Conservation (phyloP, 2,888 invertebrate species). For the Macaria notata region DNA sequence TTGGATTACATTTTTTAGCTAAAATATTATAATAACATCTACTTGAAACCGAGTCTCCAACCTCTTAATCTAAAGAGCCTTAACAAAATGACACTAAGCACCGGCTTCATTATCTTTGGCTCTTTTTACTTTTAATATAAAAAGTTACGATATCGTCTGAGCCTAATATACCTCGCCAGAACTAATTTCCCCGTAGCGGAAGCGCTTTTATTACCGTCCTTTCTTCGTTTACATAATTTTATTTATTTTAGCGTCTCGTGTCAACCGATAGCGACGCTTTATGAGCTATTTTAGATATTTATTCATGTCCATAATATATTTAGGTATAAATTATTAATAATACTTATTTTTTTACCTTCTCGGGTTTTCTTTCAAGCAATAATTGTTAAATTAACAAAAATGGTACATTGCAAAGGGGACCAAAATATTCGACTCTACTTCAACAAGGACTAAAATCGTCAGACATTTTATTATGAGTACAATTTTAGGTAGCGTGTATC, state of each 20-base stretch:
- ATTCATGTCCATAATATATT: conserved; percentile 16
- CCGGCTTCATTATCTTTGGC: conserved; percentile 19
- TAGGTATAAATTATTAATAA: not conserved
- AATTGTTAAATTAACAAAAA: too few relatives aligned
- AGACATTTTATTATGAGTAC: too few relatives aligned
- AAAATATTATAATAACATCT: too few relatives aligned
- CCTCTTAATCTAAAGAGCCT: not conserved
- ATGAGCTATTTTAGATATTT: conserved; percentile 29
- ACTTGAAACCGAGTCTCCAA: too few relatives aligned
- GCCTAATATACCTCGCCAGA: conserved; percentile 10
- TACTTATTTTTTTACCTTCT: too few relatives aligned
- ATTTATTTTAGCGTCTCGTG: conserved; percentile 32
- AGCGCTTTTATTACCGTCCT: conserved; percentile 27
- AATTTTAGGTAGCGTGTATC: too few relatives aligned
- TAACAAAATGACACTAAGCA: conserved; percentile 6
- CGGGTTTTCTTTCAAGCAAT: too few relatives aligned
- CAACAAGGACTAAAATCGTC: too few relatives aligned
- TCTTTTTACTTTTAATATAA: conserved; percentile 22
- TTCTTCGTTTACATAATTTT: conserved; percentile 35
- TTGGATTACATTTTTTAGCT: too few relatives aligned
- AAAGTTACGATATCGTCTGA: conserved; percentile 21
- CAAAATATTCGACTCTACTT: too few relatives aligned
- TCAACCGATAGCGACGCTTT: conserved; percentile 29
- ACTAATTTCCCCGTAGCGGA: conserved; percentile 27
- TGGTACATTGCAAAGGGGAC: too few relatives aligned